These are phyloP conservation scores for Halcyon leucocephala DNA, from an alignment of 2,797 vertebrate species.

Conservation along the genomic window DNA sequence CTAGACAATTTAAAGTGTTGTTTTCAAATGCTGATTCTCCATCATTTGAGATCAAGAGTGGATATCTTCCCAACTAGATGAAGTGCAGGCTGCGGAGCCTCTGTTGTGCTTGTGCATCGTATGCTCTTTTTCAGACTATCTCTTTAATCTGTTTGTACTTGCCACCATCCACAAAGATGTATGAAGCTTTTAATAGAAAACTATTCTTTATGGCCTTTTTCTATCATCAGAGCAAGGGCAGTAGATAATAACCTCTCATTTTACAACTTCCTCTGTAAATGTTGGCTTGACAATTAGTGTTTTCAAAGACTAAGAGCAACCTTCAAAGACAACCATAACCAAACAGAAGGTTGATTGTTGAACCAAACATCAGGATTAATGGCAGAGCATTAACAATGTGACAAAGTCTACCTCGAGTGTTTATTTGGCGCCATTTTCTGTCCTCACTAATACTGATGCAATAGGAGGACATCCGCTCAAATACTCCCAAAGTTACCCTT, in stretches of 20 bases:
- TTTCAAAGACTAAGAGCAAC: slow-evolving; percentile 54
- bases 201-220: slow-evolving; percentile 28
- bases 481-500: neutral
- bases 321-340: slow-evolving; percentile 56
- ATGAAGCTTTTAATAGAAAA: slow-evolving; percentile 44
- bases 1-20: neutral
- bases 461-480: neutral
- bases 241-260: slow-evolving; percentile 66
- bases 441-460: neutral
- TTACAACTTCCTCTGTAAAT: slow-evolving; percentile 72
- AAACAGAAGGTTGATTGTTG: slow-evolving; percentile 36
- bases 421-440: slow-evolving; percentile 21
- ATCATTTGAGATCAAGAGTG: neutral
- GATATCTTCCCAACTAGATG: neutral
- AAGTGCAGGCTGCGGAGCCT: neutral
- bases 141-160: slow-evolving; percentile 46
- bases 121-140: neutral
- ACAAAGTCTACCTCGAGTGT: slow-evolving; percentile 9
- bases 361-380: slow-evolving; percentile 9
- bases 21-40: neutral
- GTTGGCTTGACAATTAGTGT: slow-evolving; percentile 61
- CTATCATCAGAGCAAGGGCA: slow-evolving; percentile 22
- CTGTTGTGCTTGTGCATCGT: neutral
- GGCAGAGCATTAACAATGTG: slow-evolving; percentile 12
- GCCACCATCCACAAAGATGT: neutral